Evolutionary conservation across 2,888 invertebrate genomes (phyloP).

Genomic region (Polia nebulosa): DNA sequence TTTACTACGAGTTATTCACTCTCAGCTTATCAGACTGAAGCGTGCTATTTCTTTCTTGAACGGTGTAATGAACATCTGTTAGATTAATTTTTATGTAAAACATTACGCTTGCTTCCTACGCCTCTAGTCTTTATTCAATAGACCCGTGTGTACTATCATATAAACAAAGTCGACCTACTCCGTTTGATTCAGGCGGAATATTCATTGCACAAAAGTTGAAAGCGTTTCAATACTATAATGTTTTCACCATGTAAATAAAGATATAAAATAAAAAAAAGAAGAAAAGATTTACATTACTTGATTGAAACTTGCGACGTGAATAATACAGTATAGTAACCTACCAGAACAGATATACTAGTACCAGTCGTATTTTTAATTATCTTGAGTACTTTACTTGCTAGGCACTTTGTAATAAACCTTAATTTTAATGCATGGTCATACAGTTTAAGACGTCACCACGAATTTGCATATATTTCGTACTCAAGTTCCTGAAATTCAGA

Average conservation of each 20-base stretch:
- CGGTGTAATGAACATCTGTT: conserved; percentile 52
- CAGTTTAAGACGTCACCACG: conserved; percentile 9
- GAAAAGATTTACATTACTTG: conserved; percentile 28
- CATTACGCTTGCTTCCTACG: conserved; percentile 35
- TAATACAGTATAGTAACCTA: conserved; percentile 11
- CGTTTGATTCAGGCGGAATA: conserved; percentile 31
- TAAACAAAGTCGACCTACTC: conserved; percentile 37
- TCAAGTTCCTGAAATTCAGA: conserved; percentile 37
- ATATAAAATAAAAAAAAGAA: conserved; percentile 7
- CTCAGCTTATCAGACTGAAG: conserved; percentile 44
- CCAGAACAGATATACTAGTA: background rate
- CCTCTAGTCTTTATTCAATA: conserved; percentile 26
- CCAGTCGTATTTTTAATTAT: conserved; percentile 23
- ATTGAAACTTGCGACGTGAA: conserved; percentile 31
- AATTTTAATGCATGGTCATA: conserved; percentile 21
- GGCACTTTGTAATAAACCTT: background rate
- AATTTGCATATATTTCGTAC: conserved; percentile 41
- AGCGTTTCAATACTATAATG: conserved; percentile 5
- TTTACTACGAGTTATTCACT: conserved; percentile 53
- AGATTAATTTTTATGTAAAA: conserved; percentile 52
- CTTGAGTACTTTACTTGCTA: conserved; percentile 11
- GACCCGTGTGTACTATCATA: conserved; percentile 9
- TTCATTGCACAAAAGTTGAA: conserved; percentile 27
- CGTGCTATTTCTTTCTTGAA: conserved; percentile 48
- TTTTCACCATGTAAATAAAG: conserved; percentile 21